A percentile compares a stretch with the other conserved stretches of the same genome.
These are phyloP conservation scores for Cynoglossus semilaevis DNA, from an alignment of 2,113 vertebrate species.

Conservation along the genomic window DNA sequence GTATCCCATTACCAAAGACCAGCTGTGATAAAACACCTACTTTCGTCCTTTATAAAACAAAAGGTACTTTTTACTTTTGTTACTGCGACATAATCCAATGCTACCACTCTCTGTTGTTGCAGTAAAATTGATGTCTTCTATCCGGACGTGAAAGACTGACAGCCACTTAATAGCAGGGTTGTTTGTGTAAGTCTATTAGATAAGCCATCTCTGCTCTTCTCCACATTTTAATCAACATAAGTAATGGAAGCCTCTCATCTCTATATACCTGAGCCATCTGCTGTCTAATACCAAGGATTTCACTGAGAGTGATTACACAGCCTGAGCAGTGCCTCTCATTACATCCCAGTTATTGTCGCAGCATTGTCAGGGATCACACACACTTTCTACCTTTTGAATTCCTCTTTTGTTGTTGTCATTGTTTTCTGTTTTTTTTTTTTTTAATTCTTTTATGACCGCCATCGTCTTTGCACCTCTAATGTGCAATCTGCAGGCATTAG, in stretches of 20 bases:
- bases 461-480: conserved; percentile 17
- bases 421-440: too few species aligned
- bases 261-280: conserved; percentile 59
- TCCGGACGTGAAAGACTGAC: conserved; percentile 26
- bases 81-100: conserved; percentile 1
- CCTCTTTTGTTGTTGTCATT: too few species aligned
- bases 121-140: conserved; percentile 22
- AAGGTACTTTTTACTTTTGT: conserved; percentile 7
- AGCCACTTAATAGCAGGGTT: conserved; percentile 24
- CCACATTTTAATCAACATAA: conserved; percentile 59
- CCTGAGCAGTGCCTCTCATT: conserved; percentile 45
- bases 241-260: conserved; percentile 44
- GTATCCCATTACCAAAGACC: conserved; percentile 1
- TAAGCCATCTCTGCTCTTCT: conserved; percentile 25
- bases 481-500: conserved; percentile 14
- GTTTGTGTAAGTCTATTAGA: conserved; percentile 38
- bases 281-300: conserved; percentile 51
- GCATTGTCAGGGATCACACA: conserved; percentile 42
- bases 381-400: conserved; percentile 40
- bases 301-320: conserved; percentile 39
- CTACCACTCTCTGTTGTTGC: not conserved
- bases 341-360: conserved; percentile 49
- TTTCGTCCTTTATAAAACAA: conserved; percentile 18
- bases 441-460: conserved; percentile 33
- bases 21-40: not conserved